Evolutionary conservation across 2,888 invertebrate genomes (phyloP).

Genomic region (Drosophila vallismaia): DNA sequence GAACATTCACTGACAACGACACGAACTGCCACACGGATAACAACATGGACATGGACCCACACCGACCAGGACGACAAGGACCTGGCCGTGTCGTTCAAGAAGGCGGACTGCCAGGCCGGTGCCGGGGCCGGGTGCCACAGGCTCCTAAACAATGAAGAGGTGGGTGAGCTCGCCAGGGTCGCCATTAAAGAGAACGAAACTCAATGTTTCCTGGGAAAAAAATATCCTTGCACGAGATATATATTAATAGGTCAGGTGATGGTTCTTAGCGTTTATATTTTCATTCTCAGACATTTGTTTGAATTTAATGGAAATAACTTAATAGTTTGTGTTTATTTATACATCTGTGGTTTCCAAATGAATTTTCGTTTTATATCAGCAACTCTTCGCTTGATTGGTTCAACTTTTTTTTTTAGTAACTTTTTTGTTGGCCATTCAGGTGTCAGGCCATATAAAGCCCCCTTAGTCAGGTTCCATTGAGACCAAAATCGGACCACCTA

Average conservation of each 20-base stretch:
- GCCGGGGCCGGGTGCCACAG: slow-evolving; percentile 12
- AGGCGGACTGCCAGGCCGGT: slow-evolving; percentile 17
- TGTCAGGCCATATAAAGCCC: neutral
- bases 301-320: neutral
- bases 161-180: slow-evolving; percentile 14
- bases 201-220: slow-evolving; percentile 14
- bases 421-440: slow-evolving; percentile 1
- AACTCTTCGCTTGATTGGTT: slow-evolving; percentile 12
- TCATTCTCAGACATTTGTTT: neutral
- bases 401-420: neutral
- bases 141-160: slow-evolving; percentile 22
- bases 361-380: slow-evolving; percentile 17
- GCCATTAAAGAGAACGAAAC: slow-evolving; percentile 32
- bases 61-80: slow-evolving; percentile 8
- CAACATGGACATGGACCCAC: slow-evolving; percentile 22
- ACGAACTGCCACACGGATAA: slow-evolving; percentile 36
- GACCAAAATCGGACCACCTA: slow-evolving; percentile 10
- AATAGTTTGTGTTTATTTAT: neutral
- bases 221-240: neutral
- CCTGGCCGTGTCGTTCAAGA: slow-evolving; percentile 10
- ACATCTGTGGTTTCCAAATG: slow-evolving; percentile 6
- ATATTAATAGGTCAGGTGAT: slow-evolving; percentile 4
- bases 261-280: neutral
- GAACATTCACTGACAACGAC: slow-evolving; percentile 28
- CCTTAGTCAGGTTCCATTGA: slow-evolving; percentile 10